A percentile compares a stretch with the other conserved stretches of the same genome.
These are phyloP conservation scores for Trichopoda pennipes DNA, from an alignment of 2,888 invertebrate genomes.

Conservation along the genomic window DNA sequence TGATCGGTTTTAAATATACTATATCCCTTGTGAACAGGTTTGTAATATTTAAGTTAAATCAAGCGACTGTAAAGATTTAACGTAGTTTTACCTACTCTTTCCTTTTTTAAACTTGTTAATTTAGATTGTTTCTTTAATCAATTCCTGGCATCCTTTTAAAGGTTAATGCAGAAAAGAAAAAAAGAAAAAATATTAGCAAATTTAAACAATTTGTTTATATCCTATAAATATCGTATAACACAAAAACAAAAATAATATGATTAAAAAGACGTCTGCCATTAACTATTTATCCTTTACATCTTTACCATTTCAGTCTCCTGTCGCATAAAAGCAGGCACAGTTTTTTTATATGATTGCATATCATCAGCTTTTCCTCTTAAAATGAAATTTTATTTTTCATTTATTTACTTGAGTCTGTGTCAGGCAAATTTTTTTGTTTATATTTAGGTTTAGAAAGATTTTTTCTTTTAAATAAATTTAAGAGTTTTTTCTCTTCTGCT, in stretches of 20 bases:
- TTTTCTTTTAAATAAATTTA: constrained; percentile 44
- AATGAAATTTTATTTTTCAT: constrained; percentile 12
- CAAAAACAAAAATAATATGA: constrained; percentile 44
- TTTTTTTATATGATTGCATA: constrained; percentile 55
- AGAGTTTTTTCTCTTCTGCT: constrained; percentile 2
- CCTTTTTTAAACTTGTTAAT: no score
- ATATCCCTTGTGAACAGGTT: no score
- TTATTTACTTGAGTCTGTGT: constrained; percentile 6
- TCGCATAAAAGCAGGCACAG: constrained; percentile 28
- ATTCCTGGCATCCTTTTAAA: background rate
- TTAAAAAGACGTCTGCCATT: constrained; percentile 29
- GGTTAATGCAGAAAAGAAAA: constrained; percentile 29
- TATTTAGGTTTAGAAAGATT: constrained; percentile 14
- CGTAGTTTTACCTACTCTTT: no score
- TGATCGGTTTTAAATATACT: no score
- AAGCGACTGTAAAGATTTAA: no score
- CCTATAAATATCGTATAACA: constrained; percentile 27
- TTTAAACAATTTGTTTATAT: constrained; percentile 38
- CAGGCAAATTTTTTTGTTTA: constrained; percentile 22
- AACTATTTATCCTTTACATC: constrained; percentile 51
- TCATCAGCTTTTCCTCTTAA: constrained; percentile 51
- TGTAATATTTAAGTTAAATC: no score
- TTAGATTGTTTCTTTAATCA: no score
- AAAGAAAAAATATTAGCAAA: background rate
- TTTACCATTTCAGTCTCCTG: constrained; percentile 32